Percentiles rank a stretch among this genome's conserved stretches.
phyloP scores from a whole-genome alignment of 2,888 invertebrate species.

The Dryadula phaetusa region DNA sequence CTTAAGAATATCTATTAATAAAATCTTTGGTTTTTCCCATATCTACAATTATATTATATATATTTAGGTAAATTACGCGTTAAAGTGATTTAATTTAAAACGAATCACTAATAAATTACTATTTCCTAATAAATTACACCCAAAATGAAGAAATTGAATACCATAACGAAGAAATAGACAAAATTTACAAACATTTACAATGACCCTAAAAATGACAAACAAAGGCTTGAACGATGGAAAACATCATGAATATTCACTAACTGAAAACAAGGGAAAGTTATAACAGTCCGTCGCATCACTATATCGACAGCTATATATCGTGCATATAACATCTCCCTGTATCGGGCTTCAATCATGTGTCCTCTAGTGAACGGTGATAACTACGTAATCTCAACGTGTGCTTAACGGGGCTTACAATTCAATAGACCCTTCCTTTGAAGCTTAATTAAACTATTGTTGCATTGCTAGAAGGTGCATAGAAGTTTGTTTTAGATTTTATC shows the following conservation, averaged over 20 bases:
- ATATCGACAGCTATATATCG: background rate
- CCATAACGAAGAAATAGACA: background rate
- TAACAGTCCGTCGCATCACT: background rate
- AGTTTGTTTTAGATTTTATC: background rate
- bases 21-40: too few relatives aligned
- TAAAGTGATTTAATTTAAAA: too few relatives aligned
- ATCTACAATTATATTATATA: too few relatives aligned
- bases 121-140: too few relatives aligned
- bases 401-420: conserved; percentile 23
- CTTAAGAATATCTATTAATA: too few relatives aligned
- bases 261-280: background rate
- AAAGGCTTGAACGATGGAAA: background rate
- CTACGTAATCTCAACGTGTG: conserved; percentile 14
- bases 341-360: conserved; percentile 28
- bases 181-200: background rate
- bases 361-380: conserved; percentile 23
- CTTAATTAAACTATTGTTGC: conserved; percentile 19
- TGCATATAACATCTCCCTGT: background rate
- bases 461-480: background rate
- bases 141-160: too few relatives aligned
- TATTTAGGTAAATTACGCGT: too few relatives aligned
- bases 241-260: background rate
- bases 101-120: too few relatives aligned
- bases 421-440: conserved; percentile 22
- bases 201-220: background rate